phyloP scores from a whole-genome alignment of 1,140 invertebrate species.

The Tetragonula clypearis region DNA sequence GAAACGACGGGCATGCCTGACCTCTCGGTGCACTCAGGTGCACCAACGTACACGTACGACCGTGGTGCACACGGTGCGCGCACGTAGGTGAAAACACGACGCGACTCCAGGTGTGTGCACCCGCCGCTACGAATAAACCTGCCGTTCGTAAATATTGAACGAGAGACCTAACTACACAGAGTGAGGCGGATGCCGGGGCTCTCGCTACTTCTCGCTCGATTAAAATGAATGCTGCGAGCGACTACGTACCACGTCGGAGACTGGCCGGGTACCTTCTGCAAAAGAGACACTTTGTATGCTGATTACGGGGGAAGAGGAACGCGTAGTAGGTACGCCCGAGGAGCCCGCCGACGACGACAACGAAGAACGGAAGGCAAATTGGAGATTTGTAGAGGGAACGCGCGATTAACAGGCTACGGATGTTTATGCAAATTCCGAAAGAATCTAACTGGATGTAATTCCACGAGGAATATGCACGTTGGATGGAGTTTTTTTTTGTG shows the following conservation, averaged over 20 bases:
- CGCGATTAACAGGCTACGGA: background rate
- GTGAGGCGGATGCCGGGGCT: background rate
- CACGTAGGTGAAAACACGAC: background rate
- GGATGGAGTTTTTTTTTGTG: no score
- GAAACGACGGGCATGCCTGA: slow-evolving; percentile 42
- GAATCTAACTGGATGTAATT: background rate
- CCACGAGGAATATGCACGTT: no score
- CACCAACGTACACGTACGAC: background rate
- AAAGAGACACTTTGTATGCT: background rate
- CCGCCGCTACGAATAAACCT: background rate
- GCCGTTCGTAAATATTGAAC: slow-evolving; percentile 41
- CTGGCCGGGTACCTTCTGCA: no score
- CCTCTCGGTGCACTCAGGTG: slow-evolving; percentile 48
- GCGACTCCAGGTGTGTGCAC: background rate
- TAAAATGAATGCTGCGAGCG: slow-evolving; percentile 3
- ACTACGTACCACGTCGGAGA: no score
- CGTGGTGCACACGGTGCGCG: background rate
- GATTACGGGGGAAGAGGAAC: background rate
- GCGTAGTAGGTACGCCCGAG: no score
- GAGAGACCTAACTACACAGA: slow-evolving; percentile 5
- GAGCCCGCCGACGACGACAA: background rate
- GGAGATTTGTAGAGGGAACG: background rate
- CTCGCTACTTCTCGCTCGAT: background rate
- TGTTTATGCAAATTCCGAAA: background rate
- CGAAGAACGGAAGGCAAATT: background rate